Conservation (phyloP, 2,888 invertebrate species). For the Phengaris alcon region DNA sequence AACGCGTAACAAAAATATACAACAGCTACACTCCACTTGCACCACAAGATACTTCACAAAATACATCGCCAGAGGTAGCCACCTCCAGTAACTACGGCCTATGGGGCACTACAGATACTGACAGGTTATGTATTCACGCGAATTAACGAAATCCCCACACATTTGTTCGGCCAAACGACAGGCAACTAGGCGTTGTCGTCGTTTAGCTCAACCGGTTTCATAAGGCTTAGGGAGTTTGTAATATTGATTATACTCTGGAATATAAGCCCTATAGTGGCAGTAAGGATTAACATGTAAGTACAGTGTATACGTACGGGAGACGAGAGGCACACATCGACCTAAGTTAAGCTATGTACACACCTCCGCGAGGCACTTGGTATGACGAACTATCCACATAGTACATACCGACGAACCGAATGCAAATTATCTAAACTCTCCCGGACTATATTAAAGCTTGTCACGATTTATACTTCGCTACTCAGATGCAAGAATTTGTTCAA, state of each 20-base stretch:
- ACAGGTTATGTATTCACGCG: background rate
- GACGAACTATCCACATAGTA: constrained; percentile 35
- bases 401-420: background rate
- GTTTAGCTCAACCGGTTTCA: background rate
- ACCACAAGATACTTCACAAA: constrained; percentile 55
- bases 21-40: constrained; percentile 57
- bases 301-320: constrained; percentile 36
- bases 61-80: constrained; percentile 45
- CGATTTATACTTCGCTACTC: constrained; percentile 13
- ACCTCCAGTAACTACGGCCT: constrained; percentile 4
- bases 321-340: constrained; percentile 65
- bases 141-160: background rate
- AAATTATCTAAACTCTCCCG: constrained; percentile 11
- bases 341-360: constrained; percentile 64
- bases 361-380: constrained; percentile 66
- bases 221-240: constrained; percentile 1
- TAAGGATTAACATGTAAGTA: constrained; percentile 25
- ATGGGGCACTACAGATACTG: background rate
- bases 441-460: constrained; percentile 20
- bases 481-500: background rate
- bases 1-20: constrained; percentile 70
- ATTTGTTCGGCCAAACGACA: background rate
- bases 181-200: background rate
- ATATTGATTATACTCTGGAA: constrained; percentile 26
- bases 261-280: constrained; percentile 9